Conservation (phyloP, 2,797 vertebrate genomes). For the Bradypus variegatus region DNA sequence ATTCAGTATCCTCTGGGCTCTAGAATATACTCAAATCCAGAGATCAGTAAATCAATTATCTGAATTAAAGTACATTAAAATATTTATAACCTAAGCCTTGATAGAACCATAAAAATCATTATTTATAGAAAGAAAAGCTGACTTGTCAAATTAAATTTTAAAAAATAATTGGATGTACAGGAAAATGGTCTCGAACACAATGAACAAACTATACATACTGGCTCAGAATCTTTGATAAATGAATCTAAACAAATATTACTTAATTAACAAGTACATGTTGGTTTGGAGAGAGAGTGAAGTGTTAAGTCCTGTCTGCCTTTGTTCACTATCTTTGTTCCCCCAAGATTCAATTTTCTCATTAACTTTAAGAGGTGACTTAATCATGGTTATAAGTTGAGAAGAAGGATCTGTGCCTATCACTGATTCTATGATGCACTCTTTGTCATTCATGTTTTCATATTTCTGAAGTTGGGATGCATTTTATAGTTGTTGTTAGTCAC, state of each 20-base stretch:
- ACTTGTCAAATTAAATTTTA: neutral
- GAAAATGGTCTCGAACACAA: constrained; percentile 3
- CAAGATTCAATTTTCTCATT: neutral
- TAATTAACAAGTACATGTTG: neutral
- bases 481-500: neutral
- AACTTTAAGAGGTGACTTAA: neutral
- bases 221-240: neutral
- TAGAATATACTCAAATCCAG: neutral
- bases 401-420: neutral
- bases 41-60: neutral
- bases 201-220: neutral
- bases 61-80: constrained; percentile 12
- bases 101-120: neutral
- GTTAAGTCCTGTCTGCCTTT: neutral
- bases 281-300: neutral
- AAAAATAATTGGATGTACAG: neutral
- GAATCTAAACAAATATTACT: neutral
- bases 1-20: neutral
- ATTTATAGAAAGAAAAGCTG: neutral
- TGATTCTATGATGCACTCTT: neutral
- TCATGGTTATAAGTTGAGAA: neutral
- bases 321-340: neutral
- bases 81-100: neutral
- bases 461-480: neutral
- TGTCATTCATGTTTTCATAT: neutral